Evolutionary conservation across 2,888 invertebrate genomes (phyloP), one percentile per base, ranked within the genome.

Genomic region (Prostheceraeus crozeri): DNA sequence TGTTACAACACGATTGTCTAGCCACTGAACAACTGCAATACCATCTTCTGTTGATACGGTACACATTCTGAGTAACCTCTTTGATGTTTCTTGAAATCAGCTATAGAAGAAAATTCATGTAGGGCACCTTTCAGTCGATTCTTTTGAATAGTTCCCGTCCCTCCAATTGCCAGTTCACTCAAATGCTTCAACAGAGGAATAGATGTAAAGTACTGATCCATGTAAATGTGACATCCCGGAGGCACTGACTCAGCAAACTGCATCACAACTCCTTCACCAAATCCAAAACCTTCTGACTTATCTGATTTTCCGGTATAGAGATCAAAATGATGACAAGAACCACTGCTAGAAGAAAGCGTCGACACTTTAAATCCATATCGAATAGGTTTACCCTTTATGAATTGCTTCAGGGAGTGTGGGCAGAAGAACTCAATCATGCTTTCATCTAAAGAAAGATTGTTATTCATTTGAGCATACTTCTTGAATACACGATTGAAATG

Each of bases 341-440:
- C 27, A 23, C 6, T 16, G 10, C 23, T 23, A 21, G 51, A 25
- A 23, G n/a, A 25, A 6, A 51, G 51, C 21, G n/a, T 25, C 51
- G 23, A 51, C 8, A 8, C 21, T 51, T 51, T 51, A 27, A 51
- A 51, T 23, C 51, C 19, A 51, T 23, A 51, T 21, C 51, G 4
- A 16, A 51, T 51, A 23, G 51, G 51, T 14, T 51, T 51, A 6
- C 21, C 8, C 10, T 27, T 6, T 11, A 51, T 51, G 21, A 6
- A 51, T 21, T 51, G 51, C 27, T 51, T 51, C 23, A 6, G 10
- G 4, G 8, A 21, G 51, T 51, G 51, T 23, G 8, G 16, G 6
- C 51, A 19, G 25, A 25, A 51, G 25, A 23, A 51, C 54, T 53
- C 45, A 45, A 35, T 40, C 54, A 53, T 33, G 23, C 3, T 11